phyloP scores from a whole-genome alignment of 2,797 vertebrate genomes.

The Onychomys leucogaster region DNA sequence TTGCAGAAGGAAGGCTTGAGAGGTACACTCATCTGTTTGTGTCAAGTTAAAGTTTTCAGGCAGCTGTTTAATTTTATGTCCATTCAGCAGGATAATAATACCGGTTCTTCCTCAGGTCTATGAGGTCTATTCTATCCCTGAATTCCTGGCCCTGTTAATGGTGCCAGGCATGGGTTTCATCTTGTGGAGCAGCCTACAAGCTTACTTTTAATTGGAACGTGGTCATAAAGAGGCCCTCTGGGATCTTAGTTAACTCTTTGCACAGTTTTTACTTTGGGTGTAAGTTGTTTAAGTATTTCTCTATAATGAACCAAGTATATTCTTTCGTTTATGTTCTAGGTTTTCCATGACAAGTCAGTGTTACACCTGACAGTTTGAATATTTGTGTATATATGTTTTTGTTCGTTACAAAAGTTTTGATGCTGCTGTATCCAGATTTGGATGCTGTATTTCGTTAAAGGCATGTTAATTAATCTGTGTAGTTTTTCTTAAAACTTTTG shows the following conservation, averaged over 20 bases:
- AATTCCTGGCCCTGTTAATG: neutral
- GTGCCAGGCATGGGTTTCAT: neutral
- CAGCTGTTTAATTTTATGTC: neutral
- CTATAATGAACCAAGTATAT: neutral
- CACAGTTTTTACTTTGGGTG: neutral
- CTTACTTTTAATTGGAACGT: constrained; percentile 43
- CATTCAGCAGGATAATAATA: neutral
- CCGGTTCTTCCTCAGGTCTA: neutral
- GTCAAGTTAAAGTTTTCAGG: neutral
- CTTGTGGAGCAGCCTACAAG: neutral
- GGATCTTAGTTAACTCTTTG: constrained; percentile 42
- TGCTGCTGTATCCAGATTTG: neutral
- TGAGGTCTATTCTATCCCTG: no score
- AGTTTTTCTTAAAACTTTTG: constrained; percentile 48
- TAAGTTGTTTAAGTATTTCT: constrained; percentile 49
- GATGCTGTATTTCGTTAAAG: constrained; percentile 39
- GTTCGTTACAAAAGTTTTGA: constrained; percentile 8
- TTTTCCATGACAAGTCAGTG: constrained; percentile 39
- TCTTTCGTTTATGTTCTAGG: neutral
- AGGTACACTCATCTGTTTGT: neutral
- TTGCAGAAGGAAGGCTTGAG: neutral
- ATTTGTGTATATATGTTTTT: constrained; percentile 15
- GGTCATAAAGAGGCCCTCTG: constrained; percentile 17
- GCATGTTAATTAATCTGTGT: constrained; percentile 17
- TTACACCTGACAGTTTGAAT: constrained; percentile 24